Conservation (phyloP, 2,797 vertebrate species). For the Craterocephalus amniculus region DNA sequence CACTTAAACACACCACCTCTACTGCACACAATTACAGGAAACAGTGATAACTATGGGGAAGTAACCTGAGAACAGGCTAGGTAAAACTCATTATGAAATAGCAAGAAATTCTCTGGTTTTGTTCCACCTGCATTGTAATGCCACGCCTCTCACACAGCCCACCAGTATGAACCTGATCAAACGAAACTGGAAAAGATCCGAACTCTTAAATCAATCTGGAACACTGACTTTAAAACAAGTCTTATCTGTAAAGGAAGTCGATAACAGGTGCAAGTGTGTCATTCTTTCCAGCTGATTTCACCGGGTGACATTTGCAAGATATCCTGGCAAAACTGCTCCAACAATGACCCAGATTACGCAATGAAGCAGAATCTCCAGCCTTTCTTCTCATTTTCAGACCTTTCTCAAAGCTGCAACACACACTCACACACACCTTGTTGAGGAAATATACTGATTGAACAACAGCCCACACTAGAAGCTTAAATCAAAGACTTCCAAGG, state of each 20-base stretch:
- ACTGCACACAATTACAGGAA: constrained; percentile 30
- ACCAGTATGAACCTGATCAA: background rate
- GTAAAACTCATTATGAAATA: background rate
- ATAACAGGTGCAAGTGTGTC: constrained; percentile 23
- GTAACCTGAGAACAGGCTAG: constrained; percentile 10
- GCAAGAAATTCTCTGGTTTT: background rate
- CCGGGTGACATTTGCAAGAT: constrained; percentile 5
- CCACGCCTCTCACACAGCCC: background rate
- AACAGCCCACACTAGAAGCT: background rate
- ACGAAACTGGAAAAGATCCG: background rate
- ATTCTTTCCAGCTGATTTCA: constrained; percentile 25
- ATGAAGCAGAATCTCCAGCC: background rate
- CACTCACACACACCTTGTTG: background rate
- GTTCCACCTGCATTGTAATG: background rate
- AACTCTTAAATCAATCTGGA: background rate
- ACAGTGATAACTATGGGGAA: constrained; percentile 46
- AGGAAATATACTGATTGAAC: background rate
- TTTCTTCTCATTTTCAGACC: background rate
- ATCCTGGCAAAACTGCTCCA: background rate
- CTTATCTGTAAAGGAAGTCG: constrained; percentile 12
- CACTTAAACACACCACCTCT: constrained; percentile 7
- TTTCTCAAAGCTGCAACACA: background rate
- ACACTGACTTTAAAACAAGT: constrained; percentile 5
- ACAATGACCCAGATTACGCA: background rate
- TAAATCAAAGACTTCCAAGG: background rate